These are phyloP conservation scores for Oplegnathus fasciatus DNA, from an alignment of 2,113 vertebrate genomes.

Conservation along the genomic window DNA sequence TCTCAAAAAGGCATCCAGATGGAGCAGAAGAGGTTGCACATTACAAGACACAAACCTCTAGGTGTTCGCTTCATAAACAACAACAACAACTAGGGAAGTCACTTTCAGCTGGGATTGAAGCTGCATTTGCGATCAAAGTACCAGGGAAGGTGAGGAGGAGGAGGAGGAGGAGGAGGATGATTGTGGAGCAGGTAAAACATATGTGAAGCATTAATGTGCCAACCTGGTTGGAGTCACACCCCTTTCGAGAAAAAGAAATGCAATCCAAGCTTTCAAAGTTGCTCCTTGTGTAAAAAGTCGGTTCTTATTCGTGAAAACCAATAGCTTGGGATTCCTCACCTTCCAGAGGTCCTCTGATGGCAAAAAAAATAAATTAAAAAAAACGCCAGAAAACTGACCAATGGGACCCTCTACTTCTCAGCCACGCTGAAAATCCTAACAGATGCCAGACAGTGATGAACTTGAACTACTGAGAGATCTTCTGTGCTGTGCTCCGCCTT, in stretches of 20 bases:
- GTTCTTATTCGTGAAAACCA: constrained; percentile 29
- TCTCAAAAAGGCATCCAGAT: not conserved
- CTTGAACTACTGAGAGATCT: constrained; percentile 59
- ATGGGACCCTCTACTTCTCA: constrained; percentile 20
- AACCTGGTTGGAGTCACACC: constrained; percentile 63
- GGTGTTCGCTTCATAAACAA: not conserved
- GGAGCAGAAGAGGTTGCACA: not conserved
- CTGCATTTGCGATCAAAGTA: constrained; percentile 1
- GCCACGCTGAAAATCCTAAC: constrained; percentile 32
- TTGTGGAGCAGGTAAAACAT: constrained; percentile 29
- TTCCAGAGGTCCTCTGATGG: constrained; percentile 21
- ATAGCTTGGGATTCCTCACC: constrained; percentile 59
- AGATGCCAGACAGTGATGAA: constrained; percentile 52
- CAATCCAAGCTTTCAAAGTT: constrained; percentile 39
- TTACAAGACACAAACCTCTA: not conserved
- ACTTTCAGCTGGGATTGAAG: not conserved
- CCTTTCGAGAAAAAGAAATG: not conserved
- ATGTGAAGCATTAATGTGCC: constrained; percentile 34
- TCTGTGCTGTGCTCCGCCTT: constrained; percentile 65
- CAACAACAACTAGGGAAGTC: not conserved
- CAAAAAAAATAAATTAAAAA: constrained; percentile 2
- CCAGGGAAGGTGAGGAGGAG: constrained; percentile 4
- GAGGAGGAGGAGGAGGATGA: constrained; percentile 10
- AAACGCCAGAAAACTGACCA: not conserved
- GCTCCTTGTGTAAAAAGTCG: constrained; percentile 15